Evolutionary conservation across 1,140 invertebrate genomes (phyloP).

Genomic region (Melipona quadrifasciata): DNA sequence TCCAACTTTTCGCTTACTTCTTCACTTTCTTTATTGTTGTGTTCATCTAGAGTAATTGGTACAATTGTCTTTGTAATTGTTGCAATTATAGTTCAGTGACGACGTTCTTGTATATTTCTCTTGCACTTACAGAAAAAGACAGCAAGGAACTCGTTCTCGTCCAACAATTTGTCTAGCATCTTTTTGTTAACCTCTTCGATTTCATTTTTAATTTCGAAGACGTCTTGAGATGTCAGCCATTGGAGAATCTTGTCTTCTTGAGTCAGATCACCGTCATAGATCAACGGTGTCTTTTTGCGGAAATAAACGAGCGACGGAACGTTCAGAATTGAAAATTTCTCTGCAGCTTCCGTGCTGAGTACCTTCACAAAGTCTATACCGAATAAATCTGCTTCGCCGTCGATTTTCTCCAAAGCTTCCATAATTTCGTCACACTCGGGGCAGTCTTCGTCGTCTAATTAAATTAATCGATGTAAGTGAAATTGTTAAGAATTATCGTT

Average conservation of each 20-base stretch:
- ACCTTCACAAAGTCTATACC: constrained; percentile 98
- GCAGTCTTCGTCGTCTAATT: constrained; percentile 93
- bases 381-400: constrained; percentile 95
- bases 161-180: constrained; percentile 96
- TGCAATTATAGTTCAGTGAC: no score
- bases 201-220: constrained; percentile 97
- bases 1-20: constrained; percentile 92
- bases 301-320: constrained; percentile 95
- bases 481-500: no score
- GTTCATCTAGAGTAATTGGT: constrained; percentile 85
- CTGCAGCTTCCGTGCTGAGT: constrained; percentile 90
- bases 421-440: constrained; percentile 94
- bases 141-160: constrained; percentile 97
- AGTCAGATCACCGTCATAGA: constrained; percentile 95
- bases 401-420: constrained; percentile 94
- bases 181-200: constrained; percentile 97
- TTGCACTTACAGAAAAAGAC: constrained; percentile 95
- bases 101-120: not conserved
- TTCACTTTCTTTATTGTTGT: constrained; percentile 89
- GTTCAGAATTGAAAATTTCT: constrained; percentile 91
- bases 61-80: not conserved
- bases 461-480: not conserved
- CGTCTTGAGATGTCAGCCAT: constrained; percentile 96
- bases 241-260: constrained; percentile 93
- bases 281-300: constrained; percentile 91